Evolutionary conservation across 2,888 invertebrate species (phyloP), one percentile per base, ranked within the genome.

Genomic region (Ophraella communa): DNA sequence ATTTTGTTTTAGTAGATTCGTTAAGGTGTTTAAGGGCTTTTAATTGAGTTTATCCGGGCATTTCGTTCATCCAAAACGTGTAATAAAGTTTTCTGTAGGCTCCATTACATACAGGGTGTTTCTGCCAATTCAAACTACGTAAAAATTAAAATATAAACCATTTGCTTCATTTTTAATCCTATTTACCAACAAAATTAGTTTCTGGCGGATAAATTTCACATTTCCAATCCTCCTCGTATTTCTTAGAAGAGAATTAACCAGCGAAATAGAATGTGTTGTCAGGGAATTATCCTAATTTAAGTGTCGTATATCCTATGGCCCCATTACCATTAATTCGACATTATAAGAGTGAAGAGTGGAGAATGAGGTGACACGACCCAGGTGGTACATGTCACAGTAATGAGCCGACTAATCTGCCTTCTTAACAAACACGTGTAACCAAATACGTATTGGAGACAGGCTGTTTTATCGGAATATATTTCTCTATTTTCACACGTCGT

Each of bases 331-430:
- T 65, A 67, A 66, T 67, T 66, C 49, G 66, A 60, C 44, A 66
- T 67, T 66, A 68, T 51, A 60, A 62, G 64, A 52, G 60, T 33
- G 47, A 35, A 49, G 49, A 57, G 45, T 44, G 20, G 24, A 45
- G 56, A 24, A 18, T 18, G 56, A 56, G 45, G 64, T 47, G 65
- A 71, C 70, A 67, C 67, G 67, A 68, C 73, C 77, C 79, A 79
- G 79, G 79, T 79, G 79, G 76, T 71, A 76, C 75, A 70, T 75
- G 71, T 79, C 76, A 62, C 64, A 57, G 72, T 79, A 79, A 79
- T 77, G 77, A 79, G 78, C 69, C 71, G 72, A 71, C 75, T 77
- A 76, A 73, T 70, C 72, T 65, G 39, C 63, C 59, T 65, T 66
- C 70, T 71, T 69, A 70, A 67, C 69, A 69, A 70, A 71, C 73